phyloP scores from a whole-genome alignment of 2,113 vertebrate genomes.

The Limnothrissa miodon region DNA sequence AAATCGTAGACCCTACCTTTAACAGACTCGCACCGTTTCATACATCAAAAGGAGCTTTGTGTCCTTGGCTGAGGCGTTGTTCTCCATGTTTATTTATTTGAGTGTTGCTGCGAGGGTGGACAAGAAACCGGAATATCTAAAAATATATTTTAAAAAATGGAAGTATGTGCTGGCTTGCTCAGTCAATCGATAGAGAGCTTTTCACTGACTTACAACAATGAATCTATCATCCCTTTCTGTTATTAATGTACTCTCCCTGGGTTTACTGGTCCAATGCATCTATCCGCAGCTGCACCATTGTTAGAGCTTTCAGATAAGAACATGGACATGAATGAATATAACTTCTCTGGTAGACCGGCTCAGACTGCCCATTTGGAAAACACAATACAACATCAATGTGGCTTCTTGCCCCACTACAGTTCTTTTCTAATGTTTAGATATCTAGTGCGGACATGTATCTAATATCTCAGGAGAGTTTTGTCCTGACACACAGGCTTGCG shows the following conservation, averaged over 20 bases:
- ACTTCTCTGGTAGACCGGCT: too few relatives aligned
- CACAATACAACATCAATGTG: neutral
- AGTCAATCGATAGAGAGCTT: neutral
- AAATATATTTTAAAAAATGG: too few relatives aligned
- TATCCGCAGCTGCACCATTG: neutral
- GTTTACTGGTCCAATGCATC: neutral
- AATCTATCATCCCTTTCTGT: too few relatives aligned
- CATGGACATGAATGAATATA: too few relatives aligned
- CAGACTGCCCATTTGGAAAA: neutral
- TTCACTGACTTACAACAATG: too few relatives aligned
- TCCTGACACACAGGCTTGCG: too few relatives aligned
- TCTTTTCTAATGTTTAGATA: too few relatives aligned
- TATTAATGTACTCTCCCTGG: neutral
- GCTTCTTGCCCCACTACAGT: too few relatives aligned
- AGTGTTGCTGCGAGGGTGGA: neutral
- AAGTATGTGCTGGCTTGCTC: conserved; percentile 5
- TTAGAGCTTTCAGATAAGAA: too few relatives aligned
- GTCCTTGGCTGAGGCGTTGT: neutral
- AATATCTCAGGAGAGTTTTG: too few relatives aligned
- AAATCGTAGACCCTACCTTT: too few relatives aligned
- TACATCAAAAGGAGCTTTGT: neutral
- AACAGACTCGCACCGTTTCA: neutral
- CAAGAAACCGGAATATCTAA: neutral
- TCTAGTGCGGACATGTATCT: too few relatives aligned
- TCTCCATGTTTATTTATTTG: neutral